Evolutionary conservation across 23 tunicate species (phyloP).

Genomic region (Ciona savignyi): DNA sequence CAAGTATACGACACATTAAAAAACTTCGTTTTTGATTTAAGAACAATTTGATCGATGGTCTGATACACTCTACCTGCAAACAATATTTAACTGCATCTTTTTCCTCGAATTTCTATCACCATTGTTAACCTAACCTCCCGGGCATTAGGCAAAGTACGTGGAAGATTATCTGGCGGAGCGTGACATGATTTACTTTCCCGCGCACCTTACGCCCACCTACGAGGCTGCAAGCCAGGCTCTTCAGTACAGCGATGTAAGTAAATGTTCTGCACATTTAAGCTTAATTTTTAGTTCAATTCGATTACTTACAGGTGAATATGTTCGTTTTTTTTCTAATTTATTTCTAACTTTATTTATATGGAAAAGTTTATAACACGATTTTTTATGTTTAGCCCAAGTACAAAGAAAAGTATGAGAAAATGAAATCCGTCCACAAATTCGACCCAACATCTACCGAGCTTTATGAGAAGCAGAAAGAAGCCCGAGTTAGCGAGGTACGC

Average conservation of each 20-base stretch:
- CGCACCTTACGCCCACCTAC: constrained; percentile 92
- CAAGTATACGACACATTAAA: too few relatives aligned
- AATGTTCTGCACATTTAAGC: too few relatives aligned
- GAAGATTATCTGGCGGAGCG: constrained; percentile 87
- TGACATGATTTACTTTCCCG: constrained; percentile 85
- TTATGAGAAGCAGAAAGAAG: constrained; percentile 35
- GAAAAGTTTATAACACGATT: not conserved
- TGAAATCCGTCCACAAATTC: constrained; percentile 27
- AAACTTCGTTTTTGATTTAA: too few relatives aligned
- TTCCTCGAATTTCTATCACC: too few relatives aligned
- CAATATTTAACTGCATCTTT: too few relatives aligned
- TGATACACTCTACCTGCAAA: too few relatives aligned
- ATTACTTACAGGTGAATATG: too few relatives aligned
- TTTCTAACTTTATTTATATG: not conserved
- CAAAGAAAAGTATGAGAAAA: constrained; percentile 54
- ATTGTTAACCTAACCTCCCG: too few relatives aligned
- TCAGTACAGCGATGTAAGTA: constrained; percentile 70
- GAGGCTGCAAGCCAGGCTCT: constrained; percentile 73
- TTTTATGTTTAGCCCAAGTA: constrained; percentile 36
- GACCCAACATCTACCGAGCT: constrained; percentile 59
- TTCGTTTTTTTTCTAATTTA: too few relatives aligned
- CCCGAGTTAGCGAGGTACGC: constrained; percentile 26
- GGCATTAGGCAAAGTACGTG: constrained; percentile 58
- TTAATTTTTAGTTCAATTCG: too few relatives aligned
- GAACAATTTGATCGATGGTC: too few relatives aligned